Evolutionary conservation across 2,113 vertebrate species (phyloP).

Genomic region (Oophaga pumilio): DNA sequence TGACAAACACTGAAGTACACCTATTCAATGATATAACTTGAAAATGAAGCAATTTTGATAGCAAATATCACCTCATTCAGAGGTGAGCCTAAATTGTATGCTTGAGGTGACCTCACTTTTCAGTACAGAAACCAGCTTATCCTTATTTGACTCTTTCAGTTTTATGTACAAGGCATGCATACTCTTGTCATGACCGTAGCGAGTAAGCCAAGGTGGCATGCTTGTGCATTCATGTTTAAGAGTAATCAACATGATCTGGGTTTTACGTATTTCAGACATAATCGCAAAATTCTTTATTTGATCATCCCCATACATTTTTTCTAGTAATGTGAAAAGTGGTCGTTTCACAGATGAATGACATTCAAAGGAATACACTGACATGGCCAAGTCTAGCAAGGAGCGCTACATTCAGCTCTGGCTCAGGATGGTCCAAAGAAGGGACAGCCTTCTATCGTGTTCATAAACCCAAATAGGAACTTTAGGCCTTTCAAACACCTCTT

Average conservation of each 20-base stretch:
- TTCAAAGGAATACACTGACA: neutral
- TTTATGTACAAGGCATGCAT: slow-evolving; percentile 1
- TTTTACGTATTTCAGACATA: neutral
- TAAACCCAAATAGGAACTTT: too few species aligned
- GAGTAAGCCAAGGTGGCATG: neutral
- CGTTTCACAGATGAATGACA: neutral
- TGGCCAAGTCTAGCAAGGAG: neutral
- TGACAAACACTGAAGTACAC: too few species aligned
- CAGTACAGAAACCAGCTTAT: neutral
- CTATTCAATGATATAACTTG: too few species aligned
- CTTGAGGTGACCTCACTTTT: too few species aligned
- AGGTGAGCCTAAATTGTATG: too few species aligned
- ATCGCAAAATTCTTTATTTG: neutral
- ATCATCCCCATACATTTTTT: neutral
- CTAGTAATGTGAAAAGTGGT: neutral
- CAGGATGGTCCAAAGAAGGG: too few species aligned
- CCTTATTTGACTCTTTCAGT: slow-evolving; percentile 24
- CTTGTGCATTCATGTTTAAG: slow-evolving; percentile 9
- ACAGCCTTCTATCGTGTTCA: too few species aligned
- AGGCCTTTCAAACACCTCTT: too few species aligned
- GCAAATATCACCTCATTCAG: too few species aligned
- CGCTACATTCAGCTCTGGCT: neutral
- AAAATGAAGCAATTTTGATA: too few species aligned
- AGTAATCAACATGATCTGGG: neutral
- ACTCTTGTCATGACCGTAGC: neutral